These are phyloP conservation scores for Ahaetulla prasina DNA, from an alignment of 2,113 vertebrate species.

Conservation along the genomic window DNA sequence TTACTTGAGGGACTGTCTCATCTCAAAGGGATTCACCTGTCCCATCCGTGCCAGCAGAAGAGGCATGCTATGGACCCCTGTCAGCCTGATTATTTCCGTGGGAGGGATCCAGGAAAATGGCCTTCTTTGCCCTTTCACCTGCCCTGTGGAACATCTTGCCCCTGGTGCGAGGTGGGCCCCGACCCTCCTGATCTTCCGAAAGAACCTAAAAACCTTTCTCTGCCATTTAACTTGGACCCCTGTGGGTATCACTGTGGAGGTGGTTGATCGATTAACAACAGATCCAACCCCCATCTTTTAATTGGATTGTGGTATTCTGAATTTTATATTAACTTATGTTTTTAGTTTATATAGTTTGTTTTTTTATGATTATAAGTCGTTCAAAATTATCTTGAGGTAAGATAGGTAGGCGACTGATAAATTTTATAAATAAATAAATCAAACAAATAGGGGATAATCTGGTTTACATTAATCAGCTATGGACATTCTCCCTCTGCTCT, in stretches of 20 bases:
- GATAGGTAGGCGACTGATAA: no score
- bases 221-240: neutral
- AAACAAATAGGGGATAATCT: no score
- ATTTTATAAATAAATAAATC: no score
- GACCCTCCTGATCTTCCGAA: neutral
- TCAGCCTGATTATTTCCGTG: neutral
- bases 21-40: neutral
- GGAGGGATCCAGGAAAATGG: neutral
- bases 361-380: no score
- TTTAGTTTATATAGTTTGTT: no score
- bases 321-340: no score
- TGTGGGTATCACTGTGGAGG: neutral
- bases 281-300: no score
- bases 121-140: neutral
- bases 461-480: no score
- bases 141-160: neutral
- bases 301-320: no score
- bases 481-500: no score
- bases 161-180: neutral
- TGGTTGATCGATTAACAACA: no score
- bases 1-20: neutral
- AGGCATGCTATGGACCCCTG: neutral
- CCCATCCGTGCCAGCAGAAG: neutral
- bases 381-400: no score
- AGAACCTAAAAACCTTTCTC: neutral